Base-by-base conservation (phyloP, 2,113 vertebrate genomes). In the Paradoxurus hermaphroditus region DNA sequence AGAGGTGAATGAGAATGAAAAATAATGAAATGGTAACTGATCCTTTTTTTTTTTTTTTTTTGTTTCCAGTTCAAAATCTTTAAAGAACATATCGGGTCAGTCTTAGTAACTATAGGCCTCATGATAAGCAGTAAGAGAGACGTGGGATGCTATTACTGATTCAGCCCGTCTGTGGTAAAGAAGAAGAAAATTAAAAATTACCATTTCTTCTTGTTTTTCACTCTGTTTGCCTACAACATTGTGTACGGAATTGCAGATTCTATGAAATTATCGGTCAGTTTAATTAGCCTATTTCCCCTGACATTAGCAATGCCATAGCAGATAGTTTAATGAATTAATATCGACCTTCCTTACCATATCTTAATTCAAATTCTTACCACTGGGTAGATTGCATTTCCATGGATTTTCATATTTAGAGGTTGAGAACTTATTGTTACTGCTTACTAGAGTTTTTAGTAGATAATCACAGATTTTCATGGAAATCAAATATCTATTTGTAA, bases 1-100 rank as follows among this genome's bases (percentile, higher is more conserved):
- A 4, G 96, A 97, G 92, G 95, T 96, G 88, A 98, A 90, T 82
- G 95, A 98, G 98, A 91, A 59, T 46, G 97, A 97, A 62, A 93
- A 97, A 53, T 83, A 97, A 97, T 56, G 67, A 89, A 98, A 97
- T 93, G 88, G 67, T 86, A 98, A 97, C 96, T 90, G 0, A 97
- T 97, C 67, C 96, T 62, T 94, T 95, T 92, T 91, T 65, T 56
- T 86, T 85, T 89, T 89, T 90, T 65, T 31, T 83, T 59, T 73
- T 73, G 41, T 70, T 65, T 68, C 90, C 81, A 91, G 53, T 92
- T 95, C 53, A 97, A 83, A 93, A 83, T 86, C 31, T 91, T 95
- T 95, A 78, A 94, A 83, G 91, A 92, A 81, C 5, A 29, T 51
- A 56, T 72, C 73, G 68, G 86, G 36, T 75, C 73, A 53, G 4